Evolutionary conservation across 1,140 invertebrate genomes (phyloP).

Genomic region (Hycleus phaleratus): DNA sequence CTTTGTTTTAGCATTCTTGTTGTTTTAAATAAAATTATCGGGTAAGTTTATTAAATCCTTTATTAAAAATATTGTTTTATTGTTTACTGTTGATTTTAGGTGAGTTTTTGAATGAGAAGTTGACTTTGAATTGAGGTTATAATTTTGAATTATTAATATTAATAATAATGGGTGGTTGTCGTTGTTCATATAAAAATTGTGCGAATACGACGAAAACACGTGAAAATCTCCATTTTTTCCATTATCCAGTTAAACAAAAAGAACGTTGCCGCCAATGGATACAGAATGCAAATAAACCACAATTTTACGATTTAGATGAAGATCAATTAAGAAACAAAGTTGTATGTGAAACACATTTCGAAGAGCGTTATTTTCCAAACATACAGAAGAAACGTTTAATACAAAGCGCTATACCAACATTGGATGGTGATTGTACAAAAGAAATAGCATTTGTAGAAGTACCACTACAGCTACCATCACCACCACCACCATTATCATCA

Average conservation of each 20-base stretch:
- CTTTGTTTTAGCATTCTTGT: no score
- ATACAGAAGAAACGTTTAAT: slow-evolving; percentile 37
- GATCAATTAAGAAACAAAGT: slow-evolving; percentile 52
- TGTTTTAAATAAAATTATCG: no score
- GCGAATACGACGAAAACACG: slow-evolving; percentile 41
- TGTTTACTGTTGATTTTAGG: no score
- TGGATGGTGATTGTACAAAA: slow-evolving; percentile 30
- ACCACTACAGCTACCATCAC: not conserved
- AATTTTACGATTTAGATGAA: slow-evolving; percentile 46
- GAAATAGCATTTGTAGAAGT: not conserved
- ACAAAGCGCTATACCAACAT: slow-evolving; percentile 35
- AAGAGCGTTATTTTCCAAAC: slow-evolving; percentile 48
- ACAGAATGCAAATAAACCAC: slow-evolving; percentile 43
- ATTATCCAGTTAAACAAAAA: slow-evolving; percentile 51
- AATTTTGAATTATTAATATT: not conserved
- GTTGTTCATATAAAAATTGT: slow-evolving; percentile 49
- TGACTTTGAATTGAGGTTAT: no score
- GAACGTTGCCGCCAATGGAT: slow-evolving; percentile 49
- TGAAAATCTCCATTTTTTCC: slow-evolving; percentile 50
- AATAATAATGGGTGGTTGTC: slow-evolving; percentile 47
- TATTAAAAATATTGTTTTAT: no score
- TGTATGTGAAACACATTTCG: slow-evolving; percentile 51
- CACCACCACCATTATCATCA: not conserved
- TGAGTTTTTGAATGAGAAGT: no score
- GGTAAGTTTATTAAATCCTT: no score